Base-by-base conservation (phyloP, 2,113 vertebrate genomes). In the Paralichthys olivaceus region DNA sequence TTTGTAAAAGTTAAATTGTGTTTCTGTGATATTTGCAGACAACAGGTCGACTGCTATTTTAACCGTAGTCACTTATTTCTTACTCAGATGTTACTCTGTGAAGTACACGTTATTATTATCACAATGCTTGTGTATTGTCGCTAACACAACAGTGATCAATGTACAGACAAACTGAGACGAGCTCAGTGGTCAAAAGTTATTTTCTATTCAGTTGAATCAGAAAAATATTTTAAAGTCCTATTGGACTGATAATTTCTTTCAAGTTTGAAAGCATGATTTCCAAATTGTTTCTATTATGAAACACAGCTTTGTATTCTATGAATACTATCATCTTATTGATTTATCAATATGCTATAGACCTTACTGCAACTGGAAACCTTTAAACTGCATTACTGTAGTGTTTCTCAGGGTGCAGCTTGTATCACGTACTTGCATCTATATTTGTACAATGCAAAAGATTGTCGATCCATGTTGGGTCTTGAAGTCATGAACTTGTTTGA, bases 381-480 rank as follows among this genome's bases (percentile, higher is more conserved):
- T 40, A 0, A 11, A 22, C 17, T 49, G 19, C 45, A 15, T 53
- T 23, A 2, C 7, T 13, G 56, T 58, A 17, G 20, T 22, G 1
- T 2, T 20, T 51, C 40, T 13, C 15, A 56, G 1, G 29, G n/a
- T 53, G 51, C 19, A 37, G 13, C 9, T 69, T 73, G 56, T 63
- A 29, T 49, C 26, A 65, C 57, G 26, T 68, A 28, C 4, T 29
- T 29, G 4, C 20, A 19, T 69, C 9, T 22, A 22, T 54, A 53
- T 53, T 40, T 73, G 72, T 79, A 63, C 60, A 19, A 6, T 55
- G 34, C 60, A 65, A 77, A 83, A 59, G 5, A 66, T 51, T 23
- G 25, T 25, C 64, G 55, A 83, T 59, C 53, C 71, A 85, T 7
- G 23, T 73, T 85, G 81, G 78, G 62, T 56, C 47, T 43, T 75